Evolutionary conservation across 2,888 invertebrate species (phyloP).

Genomic region (Teleogryllus oceanicus): DNA sequence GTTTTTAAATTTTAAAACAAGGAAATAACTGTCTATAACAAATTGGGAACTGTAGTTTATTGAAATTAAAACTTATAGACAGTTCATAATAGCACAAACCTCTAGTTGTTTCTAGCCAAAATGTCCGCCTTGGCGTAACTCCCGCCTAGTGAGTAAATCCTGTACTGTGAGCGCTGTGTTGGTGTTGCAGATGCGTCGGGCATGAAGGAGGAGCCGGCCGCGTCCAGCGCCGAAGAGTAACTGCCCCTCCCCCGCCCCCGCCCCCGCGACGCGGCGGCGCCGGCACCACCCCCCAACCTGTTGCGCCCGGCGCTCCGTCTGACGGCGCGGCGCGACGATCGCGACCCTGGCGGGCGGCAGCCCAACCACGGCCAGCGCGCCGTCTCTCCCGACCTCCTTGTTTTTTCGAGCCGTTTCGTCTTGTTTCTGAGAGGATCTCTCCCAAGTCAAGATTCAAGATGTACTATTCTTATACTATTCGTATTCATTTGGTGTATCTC

Average conservation of each 20-base stretch:
- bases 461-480: too few relatives aligned
- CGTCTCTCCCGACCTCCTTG: background rate
- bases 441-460: too few relatives aligned
- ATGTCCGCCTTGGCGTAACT: too few relatives aligned
- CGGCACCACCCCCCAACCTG: background rate
- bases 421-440: too few relatives aligned
- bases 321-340: background rate
- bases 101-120: too few relatives aligned
- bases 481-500: too few relatives aligned
- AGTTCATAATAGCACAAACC: too few relatives aligned
- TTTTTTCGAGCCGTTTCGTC: background rate
- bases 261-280: background rate
- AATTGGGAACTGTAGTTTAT: too few relatives aligned
- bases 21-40: too few relatives aligned
- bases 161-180: background rate
- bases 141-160: too few relatives aligned
- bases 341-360: constrained; percentile 12
- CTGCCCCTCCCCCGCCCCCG: background rate
- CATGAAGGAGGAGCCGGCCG: constrained; percentile 25
- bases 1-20: too few relatives aligned
- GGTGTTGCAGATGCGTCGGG: constrained; percentile 20
- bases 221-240: constrained; percentile 26
- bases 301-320: background rate
- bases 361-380: background rate
- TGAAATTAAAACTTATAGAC: too few relatives aligned